Evolutionary conservation across 2,888 invertebrate species (phyloP), one percentile per base, ranked within the genome.

Genomic region (Drosophila multiciliata): DNA sequence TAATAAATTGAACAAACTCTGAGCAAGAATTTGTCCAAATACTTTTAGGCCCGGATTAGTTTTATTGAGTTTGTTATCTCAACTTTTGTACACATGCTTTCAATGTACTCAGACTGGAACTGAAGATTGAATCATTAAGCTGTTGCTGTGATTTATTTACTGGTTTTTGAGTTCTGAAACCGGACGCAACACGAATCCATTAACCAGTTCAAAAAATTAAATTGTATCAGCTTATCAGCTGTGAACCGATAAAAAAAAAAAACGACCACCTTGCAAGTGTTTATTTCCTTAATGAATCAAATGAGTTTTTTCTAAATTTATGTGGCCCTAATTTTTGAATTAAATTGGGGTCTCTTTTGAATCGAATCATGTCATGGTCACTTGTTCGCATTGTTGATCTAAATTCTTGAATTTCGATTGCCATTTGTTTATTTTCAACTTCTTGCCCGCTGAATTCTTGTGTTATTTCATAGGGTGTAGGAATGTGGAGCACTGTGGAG

Each of bases 121-220:
- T 29, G 35, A 32, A 45, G 45, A 48, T 53, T 61, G 49, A 55
- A 2, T 57, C 68, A 64, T 58, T 68, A 58, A 52, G 45, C 66
- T 58, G 15, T 61, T 52, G 50, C 65, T 53, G 74, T 84, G 77
- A 77, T 84, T 82, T 82, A 82, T 82, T 71, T 33, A 53, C 53
- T 48, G n/a, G 8, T 23, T 23, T 17, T 20, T 4, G 50, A 69
- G 50, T 66, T 78, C 69, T 73, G 5, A 50, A 55, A 20, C 15
- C 45, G n/a, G 48, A 52, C 50, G 59, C 59, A 15, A 60, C 36
- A 45, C 12, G 45, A 62, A 62, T 68, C 40, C 68, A 73, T 77
- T 68, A 77, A 76, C 20, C 40, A n/a, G 35, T 53, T 59, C 52
- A 62, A 53, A 58, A 45, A 45, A 42, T 33, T 66, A 12, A 62